Base-by-base conservation (phyloP, 2,113 vertebrate genomes). In the Speoplatyrhinus poulsoni region DNA sequence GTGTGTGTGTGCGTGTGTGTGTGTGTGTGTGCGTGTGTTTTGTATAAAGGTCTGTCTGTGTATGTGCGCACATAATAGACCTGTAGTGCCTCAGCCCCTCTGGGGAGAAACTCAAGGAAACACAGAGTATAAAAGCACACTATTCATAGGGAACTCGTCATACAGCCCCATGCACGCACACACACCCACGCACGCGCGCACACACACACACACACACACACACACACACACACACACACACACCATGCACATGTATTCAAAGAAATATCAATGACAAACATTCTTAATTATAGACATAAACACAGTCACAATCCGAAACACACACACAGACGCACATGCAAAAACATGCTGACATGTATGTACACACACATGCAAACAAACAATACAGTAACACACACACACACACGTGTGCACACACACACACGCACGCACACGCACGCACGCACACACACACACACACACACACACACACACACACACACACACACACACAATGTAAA, bases 21-120 rank as follows among this genome's bases (percentile, higher is more conserved):
- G 70, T 79, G 65, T 63, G 55, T 52, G 52, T 56, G 49, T 58
- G 36, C 46, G 46, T 60, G 48, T 50, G 32, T 41, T 47, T 6
- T 47, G 56, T 66, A 26, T 26, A 26, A 26, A 26, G 47, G 49
- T 49, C 59, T 78, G 69, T 77, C 68, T 47, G 66, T 55, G 54
- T 16, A 17, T 7, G 55, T 10, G 55, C 9, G 12, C 10, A 58
- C 58, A 77, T 60, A 72, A 84, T 70, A 68, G 69, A 58, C 80
- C 26, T 26, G 26, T 26, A 26, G 26, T 26, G 66, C 65, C 69
- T 58, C 62, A 59, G 65, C 57, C 26, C 47, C 48, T 15, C 26
- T 26, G 26, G 26, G 26, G 26, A 26, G 26, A 26, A 26, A 26
- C 26, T 26, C 26, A 26, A 26, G 26, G 26, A 19, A 19, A 26